Evolutionary conservation across 1,140 invertebrate genomes (phyloP).

Genomic region (Drosophila sp.): DNA sequence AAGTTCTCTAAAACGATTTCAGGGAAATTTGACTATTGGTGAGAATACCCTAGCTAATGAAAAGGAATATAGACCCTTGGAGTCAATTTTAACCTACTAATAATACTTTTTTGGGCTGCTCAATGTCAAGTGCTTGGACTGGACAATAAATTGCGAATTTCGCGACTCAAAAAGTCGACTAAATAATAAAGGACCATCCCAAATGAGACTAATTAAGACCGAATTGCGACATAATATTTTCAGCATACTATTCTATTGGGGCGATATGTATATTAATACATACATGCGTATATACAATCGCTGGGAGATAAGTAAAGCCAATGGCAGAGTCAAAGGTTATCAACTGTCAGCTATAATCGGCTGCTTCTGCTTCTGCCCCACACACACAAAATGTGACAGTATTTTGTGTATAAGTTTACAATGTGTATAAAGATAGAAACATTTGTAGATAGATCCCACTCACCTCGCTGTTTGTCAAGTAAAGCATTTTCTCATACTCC

Average conservation of each 20-base stretch:
- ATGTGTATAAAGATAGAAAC: background rate
- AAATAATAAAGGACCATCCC: background rate
- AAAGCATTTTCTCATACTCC: constrained; percentile 79
- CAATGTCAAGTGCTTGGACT: background rate
- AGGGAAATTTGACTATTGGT: too few species aligned
- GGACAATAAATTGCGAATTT: background rate
- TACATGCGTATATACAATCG: constrained; percentile 13
- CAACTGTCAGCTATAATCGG: constrained; percentile 40
- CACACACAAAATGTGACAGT: constrained; percentile 15
- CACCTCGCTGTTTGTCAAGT: constrained; percentile 62
- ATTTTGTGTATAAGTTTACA: background rate
- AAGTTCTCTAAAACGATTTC: too few species aligned
- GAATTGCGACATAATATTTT: constrained; percentile 68
- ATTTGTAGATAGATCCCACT: constrained; percentile 35
- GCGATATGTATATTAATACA: constrained; percentile 1
- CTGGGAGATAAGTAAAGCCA: constrained; percentile 46
- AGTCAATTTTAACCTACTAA: too few species aligned
- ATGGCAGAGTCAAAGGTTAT: constrained; percentile 54
- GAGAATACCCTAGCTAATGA: too few species aligned
- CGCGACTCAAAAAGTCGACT: background rate
- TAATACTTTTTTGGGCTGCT: too few species aligned
- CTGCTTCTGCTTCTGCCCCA: constrained; percentile 20
- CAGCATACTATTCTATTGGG: constrained; percentile 22
- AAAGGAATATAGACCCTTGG: too few species aligned
- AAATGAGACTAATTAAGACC: constrained; percentile 13